A percentile compares a stretch with the other conserved stretches of the same genome.
Evolutionary conservation across 2,797 vertebrate species (phyloP).

Genomic region (Australoheros facetus): DNA sequence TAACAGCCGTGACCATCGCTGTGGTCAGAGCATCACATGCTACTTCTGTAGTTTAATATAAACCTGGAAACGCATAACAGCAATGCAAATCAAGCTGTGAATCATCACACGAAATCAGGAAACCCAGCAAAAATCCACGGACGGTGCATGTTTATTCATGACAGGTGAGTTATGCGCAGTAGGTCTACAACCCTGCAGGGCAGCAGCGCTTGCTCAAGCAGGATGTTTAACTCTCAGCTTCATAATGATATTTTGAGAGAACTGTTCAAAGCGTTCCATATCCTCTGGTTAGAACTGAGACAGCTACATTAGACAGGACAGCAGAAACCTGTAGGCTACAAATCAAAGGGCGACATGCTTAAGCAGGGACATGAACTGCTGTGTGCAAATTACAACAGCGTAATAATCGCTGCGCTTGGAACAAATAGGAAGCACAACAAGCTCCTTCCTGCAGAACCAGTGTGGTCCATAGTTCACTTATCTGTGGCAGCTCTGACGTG

Average conservation of each 20-base stretch:
- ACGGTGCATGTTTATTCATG: constrained; percentile 64
- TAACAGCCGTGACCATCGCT: constrained; percentile 31
- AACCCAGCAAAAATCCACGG: constrained; percentile 32
- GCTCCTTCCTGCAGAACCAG: neutral
- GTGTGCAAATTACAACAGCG: constrained; percentile 25
- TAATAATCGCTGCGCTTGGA: constrained; percentile 14
- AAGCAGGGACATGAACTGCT: constrained; percentile 13
- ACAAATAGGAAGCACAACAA: constrained; percentile 20
- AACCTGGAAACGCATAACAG: constrained; percentile 29
- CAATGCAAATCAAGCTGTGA: constrained; percentile 57
- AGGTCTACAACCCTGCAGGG: constrained; percentile 35
- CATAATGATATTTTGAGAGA: constrained; percentile 45
- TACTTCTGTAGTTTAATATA: constrained; percentile 42
- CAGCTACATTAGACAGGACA: constrained; percentile 24
- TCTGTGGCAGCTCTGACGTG: constrained; percentile 33
- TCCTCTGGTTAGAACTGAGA: constrained; percentile 42
- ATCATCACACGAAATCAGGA: constrained; percentile 47
- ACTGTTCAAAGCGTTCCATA: constrained; percentile 43
- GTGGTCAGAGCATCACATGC: constrained; percentile 32
- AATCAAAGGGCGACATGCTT: constrained; percentile 39
- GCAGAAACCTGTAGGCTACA: constrained; percentile 15
- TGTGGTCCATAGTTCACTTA: constrained; percentile 29
- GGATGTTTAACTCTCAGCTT: constrained; percentile 43
- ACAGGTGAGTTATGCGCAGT: constrained; percentile 54
- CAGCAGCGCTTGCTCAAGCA: constrained; percentile 43